phyloP scores from a whole-genome alignment of 2,797 vertebrate genomes.

The Acrossocheilus wenchowensis region DNA sequence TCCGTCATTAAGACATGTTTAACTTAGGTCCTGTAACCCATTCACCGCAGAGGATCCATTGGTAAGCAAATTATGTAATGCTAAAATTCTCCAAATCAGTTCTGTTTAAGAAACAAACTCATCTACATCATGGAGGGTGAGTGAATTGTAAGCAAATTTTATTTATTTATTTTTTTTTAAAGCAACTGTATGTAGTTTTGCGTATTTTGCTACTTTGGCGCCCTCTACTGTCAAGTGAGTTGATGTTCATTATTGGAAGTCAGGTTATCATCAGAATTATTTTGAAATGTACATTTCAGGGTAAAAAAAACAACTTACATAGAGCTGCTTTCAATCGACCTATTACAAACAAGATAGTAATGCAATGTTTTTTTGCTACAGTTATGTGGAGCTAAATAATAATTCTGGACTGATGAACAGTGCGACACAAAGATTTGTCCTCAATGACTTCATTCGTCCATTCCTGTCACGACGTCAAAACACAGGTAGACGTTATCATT shows the following conservation, averaged over 20 bases:
- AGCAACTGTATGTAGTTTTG: background rate
- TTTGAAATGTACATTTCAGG: background rate
- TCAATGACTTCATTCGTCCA: slow-evolving; percentile 38
- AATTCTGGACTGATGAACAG: slow-evolving; percentile 6
- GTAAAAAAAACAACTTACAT: background rate
- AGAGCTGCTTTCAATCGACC: background rate
- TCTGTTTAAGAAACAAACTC: background rate
- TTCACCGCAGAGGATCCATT: background rate
- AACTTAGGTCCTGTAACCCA: background rate
- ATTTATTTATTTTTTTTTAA: background rate
- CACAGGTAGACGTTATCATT: background rate
- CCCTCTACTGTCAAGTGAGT: background rate
- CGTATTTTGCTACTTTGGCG: background rate
- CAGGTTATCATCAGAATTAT: background rate
- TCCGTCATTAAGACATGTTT: background rate
- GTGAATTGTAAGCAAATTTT: background rate
- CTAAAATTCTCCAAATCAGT: background rate
- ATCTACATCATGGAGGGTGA: background rate
- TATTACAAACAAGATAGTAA: background rate
- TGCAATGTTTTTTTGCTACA: background rate
- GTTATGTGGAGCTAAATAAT: background rate
- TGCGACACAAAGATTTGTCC: background rate
- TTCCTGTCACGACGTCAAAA: background rate
- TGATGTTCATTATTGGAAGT: background rate
- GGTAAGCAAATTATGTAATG: background rate